Conservation (phyloP, 1,140 invertebrate genomes). For the Atta texana region DNA sequence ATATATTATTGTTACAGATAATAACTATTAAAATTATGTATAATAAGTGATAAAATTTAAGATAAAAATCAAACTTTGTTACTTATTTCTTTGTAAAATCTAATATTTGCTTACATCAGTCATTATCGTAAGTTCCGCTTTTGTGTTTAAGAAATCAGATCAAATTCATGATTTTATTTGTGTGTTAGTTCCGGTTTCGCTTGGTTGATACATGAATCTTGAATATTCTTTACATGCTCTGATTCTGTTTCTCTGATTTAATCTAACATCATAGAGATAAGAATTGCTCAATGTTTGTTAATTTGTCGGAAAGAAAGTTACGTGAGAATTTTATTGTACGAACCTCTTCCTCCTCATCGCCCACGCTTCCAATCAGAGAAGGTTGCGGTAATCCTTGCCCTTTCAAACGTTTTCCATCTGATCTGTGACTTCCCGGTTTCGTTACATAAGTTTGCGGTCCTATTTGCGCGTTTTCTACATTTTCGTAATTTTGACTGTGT, state of each 20-base stretch:
- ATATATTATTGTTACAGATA: neutral
- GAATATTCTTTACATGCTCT: slow-evolving; percentile 28
- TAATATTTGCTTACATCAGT: neutral
- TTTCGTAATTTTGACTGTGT: slow-evolving; percentile 18
- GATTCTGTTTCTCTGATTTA: slow-evolving; percentile 16
- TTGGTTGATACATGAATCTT: slow-evolving; percentile 5
- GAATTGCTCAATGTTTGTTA: slow-evolving; percentile 24
- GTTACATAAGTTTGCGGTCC: slow-evolving; percentile 27
- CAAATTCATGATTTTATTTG: neutral
- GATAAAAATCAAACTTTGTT: neutral
- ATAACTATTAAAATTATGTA: slow-evolving; percentile 17
- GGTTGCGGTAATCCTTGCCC: slow-evolving; percentile 20
- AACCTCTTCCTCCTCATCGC: slow-evolving; percentile 79
- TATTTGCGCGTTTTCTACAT: slow-evolving; percentile 10
- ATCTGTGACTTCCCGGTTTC: slow-evolving; percentile 41
- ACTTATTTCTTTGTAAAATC: neutral
- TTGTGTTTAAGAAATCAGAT: slow-evolving; percentile 1
- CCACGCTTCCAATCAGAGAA: slow-evolving; percentile 40
- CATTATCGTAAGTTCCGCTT: neutral
- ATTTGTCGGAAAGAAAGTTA: slow-evolving; percentile 12
- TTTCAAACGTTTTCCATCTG: slow-evolving; percentile 54
- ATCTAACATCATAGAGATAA: slow-evolving; percentile 23
- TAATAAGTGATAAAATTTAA: neutral
- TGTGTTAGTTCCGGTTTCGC: slow-evolving; percentile 21
- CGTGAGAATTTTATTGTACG: slow-evolving; percentile 14